Conservation (phyloP, 2,888 invertebrate species). For the Polymixis lichenea region DNA sequence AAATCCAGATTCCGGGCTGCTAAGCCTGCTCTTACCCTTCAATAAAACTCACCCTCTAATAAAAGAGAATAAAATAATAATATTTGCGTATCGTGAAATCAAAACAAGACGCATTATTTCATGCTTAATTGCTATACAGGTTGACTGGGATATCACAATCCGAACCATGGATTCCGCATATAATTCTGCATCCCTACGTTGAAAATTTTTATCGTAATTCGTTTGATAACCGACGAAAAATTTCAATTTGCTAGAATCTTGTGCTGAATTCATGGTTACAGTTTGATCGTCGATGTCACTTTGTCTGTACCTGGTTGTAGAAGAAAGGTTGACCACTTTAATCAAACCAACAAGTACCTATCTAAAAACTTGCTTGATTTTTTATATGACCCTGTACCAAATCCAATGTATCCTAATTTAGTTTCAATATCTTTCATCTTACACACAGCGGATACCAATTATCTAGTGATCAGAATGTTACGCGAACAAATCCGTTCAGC, state of each 20-base stretch:
- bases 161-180: too few species aligned
- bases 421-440: slow-evolving; percentile 54
- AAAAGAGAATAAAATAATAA: neutral
- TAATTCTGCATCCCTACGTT: too few species aligned
- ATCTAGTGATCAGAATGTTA: slow-evolving; percentile 53
- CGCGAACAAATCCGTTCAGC: slow-evolving; percentile 51
- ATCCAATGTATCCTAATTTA: slow-evolving; percentile 39
- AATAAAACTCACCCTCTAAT: too few species aligned
- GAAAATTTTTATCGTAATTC: neutral
- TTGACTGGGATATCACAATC: too few species aligned
- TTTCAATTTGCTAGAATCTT: neutral
- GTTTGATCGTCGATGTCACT: neutral
- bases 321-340: slow-evolving; percentile 12
- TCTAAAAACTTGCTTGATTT: neutral
- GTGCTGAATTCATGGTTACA: neutral
- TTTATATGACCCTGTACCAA: slow-evolving; percentile 35
- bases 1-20: neutral
- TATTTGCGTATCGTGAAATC: neutral
- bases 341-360: neutral
- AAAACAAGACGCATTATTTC: neutral
- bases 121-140: too few species aligned
- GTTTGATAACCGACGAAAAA: neutral
- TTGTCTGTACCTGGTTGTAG: neutral
- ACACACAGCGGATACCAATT: slow-evolving; percentile 47
- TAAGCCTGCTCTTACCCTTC: neutral